These are phyloP conservation scores for Orthosia gothica DNA, from an alignment of 2,888 invertebrate species.

Conservation along the genomic window DNA sequence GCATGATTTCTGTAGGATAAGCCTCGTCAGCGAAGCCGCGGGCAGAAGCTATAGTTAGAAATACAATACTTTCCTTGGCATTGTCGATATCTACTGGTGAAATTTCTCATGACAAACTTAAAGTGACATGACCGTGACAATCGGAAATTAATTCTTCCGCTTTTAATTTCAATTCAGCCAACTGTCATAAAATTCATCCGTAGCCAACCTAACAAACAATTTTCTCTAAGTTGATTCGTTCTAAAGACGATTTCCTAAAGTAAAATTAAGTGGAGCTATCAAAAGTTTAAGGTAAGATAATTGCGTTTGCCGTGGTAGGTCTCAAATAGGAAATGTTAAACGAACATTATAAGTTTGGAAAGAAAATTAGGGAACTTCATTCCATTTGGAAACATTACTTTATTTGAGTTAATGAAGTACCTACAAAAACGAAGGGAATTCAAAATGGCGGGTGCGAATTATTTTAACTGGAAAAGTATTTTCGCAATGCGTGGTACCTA, in stretches of 20 bases:
- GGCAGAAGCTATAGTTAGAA: too few relatives aligned
- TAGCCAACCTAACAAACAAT: conserved; percentile 58
- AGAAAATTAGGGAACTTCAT: conserved; percentile 65
- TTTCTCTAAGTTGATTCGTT: conserved; percentile 59
- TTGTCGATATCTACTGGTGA: neutral
- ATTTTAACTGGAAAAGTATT: conserved; percentile 5
- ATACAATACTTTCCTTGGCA: neutral
- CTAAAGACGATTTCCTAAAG: conserved; percentile 66
- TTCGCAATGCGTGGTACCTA: neutral
- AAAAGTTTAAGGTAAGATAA: conserved; percentile 73
- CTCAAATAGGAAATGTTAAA: conserved; percentile 76
- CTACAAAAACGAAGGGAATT: conserved; percentile 26
- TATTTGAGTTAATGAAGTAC: conserved; percentile 49
- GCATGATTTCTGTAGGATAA: too few relatives aligned
- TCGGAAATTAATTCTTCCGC: conserved; percentile 40
- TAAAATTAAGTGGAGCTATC: conserved; percentile 67
- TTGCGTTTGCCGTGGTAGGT: conserved; percentile 70
- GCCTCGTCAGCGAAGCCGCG: too few relatives aligned
- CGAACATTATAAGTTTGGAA: conserved; percentile 68
- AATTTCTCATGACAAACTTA: neutral
- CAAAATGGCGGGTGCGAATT: conserved; percentile 23
- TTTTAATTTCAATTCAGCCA: conserved; percentile 48
- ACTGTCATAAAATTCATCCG: conserved; percentile 40
- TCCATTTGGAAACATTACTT: conserved; percentile 58
- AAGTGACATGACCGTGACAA: conserved; percentile 25